Evolutionary conservation across 2,888 invertebrate species (phyloP).

Genomic region (Netelia fuscicornis): DNA sequence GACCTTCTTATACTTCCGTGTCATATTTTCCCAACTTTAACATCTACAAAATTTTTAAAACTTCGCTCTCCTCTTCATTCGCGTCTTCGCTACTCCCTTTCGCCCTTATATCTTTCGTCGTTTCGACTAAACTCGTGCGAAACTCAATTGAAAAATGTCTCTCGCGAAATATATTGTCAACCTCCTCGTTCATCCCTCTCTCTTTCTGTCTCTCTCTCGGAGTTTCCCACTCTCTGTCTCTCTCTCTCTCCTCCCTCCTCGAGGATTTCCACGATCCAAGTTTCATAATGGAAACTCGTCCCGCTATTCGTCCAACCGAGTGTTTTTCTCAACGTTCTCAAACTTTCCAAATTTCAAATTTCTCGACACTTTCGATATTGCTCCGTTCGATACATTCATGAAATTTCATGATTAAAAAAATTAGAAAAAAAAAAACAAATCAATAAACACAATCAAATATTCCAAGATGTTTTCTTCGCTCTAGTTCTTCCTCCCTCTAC

Average conservation of each 20-base stretch:
- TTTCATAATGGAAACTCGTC: conserved; percentile 7
- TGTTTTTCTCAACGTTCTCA: not conserved
- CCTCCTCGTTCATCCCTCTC: too few relatives aligned
- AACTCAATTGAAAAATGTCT: conserved; percentile 43
- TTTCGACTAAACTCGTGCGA: conserved; percentile 27
- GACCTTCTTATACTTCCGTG: too few relatives aligned
- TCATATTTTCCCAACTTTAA: too few relatives aligned
- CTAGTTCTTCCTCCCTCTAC: not conserved
- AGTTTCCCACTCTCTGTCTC: not conserved
- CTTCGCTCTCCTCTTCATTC: not conserved
- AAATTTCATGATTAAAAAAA: not conserved
- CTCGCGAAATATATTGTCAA: conserved; percentile 7
- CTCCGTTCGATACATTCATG: not conserved
- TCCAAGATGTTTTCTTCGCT: not conserved
- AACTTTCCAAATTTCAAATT: conserved; percentile 31
- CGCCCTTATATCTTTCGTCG: conserved; percentile 19
- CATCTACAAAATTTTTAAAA: too few relatives aligned
- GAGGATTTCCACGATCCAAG: conserved; percentile 27
- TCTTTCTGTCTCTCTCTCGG: too few relatives aligned
- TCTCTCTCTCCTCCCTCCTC: not conserved
- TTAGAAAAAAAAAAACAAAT: not conserved
- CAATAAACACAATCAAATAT: not conserved
- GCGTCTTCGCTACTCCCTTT: not conserved
- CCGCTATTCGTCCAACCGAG: not conserved
- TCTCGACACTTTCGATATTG: not conserved